A percentile compares a stretch with the other conserved stretches of the same genome.
phyloP scores from a whole-genome alignment of 2,888 invertebrate species.

The Ichneumoninae sp. region DNA sequence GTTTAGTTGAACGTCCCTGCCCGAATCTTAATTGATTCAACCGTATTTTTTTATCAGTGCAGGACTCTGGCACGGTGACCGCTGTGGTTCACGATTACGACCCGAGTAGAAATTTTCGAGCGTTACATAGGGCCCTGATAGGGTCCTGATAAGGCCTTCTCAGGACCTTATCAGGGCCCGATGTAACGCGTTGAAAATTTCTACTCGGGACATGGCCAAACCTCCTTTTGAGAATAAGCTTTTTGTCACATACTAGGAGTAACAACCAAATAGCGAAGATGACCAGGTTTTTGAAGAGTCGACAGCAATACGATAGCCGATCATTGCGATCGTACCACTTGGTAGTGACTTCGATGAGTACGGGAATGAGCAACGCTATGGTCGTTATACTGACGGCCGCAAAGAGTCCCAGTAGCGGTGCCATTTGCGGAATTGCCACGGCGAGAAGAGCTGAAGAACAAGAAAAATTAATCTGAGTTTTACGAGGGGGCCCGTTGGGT shows the following conservation, averaged over 20 bases:
- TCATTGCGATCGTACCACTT: constrained; percentile 74
- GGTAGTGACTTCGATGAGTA: constrained; percentile 79
- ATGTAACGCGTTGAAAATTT: too few species aligned
- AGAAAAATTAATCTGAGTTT: not conserved
- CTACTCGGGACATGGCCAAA: not conserved
- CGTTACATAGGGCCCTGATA: too few species aligned
- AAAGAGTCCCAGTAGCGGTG: constrained; percentile 86
- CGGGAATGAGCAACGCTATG: constrained; percentile 83
- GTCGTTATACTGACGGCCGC: constrained; percentile 86
- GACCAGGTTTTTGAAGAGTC: constrained; percentile 75
- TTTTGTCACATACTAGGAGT: constrained; percentile 72
- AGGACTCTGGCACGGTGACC: too few species aligned
- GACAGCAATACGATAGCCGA: constrained; percentile 71
- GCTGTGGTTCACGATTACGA: not conserved
- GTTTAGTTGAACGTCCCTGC: too few species aligned
- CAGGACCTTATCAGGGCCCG: too few species aligned
- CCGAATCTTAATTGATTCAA: too few species aligned
- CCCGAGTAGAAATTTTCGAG: too few species aligned
- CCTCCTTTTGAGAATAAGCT: not conserved
- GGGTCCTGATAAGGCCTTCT: too few species aligned
- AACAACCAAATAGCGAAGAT: constrained; percentile 77
- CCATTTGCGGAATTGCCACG: constrained; percentile 86
- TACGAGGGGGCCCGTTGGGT: not conserved
- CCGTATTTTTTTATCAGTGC: too few species aligned
- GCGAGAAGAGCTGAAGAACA: constrained; percentile 84